Evolutionary conservation across 2,113 vertebrate genomes (phyloP).

Genomic region (Rhineura floridana): DNA sequence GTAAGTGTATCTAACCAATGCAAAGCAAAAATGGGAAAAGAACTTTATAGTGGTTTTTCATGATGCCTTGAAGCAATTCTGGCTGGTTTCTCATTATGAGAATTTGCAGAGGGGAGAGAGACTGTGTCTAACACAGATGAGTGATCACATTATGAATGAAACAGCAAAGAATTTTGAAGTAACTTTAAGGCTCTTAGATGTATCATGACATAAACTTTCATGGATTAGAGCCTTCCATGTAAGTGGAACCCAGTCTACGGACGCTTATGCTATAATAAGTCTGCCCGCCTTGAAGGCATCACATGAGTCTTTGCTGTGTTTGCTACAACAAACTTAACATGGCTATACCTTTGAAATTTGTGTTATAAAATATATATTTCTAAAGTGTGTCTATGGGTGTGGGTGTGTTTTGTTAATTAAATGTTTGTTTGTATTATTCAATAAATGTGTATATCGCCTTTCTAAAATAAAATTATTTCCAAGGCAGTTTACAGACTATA

Average conservation of each 20-base stretch:
- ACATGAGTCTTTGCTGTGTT: neutral
- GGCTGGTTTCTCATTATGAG: fast-evolving
- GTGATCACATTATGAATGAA: neutral
- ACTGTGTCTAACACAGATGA: neutral
- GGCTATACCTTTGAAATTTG: neutral
- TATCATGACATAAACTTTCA: neutral
- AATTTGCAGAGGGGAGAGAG: neutral
- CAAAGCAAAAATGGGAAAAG: neutral
- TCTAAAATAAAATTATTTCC: too few species aligned
- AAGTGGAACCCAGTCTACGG: neutral
- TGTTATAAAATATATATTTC: neutral
- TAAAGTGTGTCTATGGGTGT: neutral
- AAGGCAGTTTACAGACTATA: too few species aligned
- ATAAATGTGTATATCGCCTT: too few species aligned
- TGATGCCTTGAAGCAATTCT: neutral
- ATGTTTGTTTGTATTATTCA: neutral
- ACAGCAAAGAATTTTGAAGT: neutral
- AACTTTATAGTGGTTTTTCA: neutral
- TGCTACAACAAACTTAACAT: neutral
- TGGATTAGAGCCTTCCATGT: too few species aligned
- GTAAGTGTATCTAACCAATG: neutral
- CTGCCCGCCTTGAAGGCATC: neutral
- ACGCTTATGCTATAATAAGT: neutral
- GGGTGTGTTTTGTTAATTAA: neutral
- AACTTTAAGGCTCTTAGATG: neutral